Percentiles rank a stretch among this genome's conserved stretches.
phyloP scores from a whole-genome alignment of 2,797 vertebrate species.

The Uromys caudimaculatus region DNA sequence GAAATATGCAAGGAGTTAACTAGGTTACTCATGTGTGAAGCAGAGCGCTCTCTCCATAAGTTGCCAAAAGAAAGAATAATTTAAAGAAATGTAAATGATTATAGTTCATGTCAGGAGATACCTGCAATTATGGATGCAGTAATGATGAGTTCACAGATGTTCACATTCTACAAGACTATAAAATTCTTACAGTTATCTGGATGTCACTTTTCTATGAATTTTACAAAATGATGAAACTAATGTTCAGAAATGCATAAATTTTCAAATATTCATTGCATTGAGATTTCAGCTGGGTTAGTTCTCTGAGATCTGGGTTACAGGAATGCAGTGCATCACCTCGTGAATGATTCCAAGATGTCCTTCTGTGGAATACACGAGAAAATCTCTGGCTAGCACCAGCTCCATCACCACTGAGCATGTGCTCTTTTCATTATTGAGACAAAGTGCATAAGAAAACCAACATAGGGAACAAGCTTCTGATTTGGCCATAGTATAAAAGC shows the following conservation, averaged over 20 bases:
- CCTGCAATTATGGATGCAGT: background rate
- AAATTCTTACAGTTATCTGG: background rate
- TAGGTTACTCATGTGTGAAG: background rate
- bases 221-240: background rate
- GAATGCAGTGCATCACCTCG: background rate
- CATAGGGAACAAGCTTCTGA: too few relatives aligned
- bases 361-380: background rate
- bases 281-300: background rate
- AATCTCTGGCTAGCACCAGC: accelerated
- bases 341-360: background rate
- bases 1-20: background rate
- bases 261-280: background rate
- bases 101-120: background rate
- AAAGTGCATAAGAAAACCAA: background rate
- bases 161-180: background rate
- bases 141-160: background rate
- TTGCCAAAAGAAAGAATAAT: background rate
- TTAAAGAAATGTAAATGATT: background rate
- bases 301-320: background rate
- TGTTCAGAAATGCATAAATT: background rate
- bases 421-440: background rate
- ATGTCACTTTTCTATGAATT: background rate
- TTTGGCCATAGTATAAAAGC: background rate
- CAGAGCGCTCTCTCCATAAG: too few relatives aligned
- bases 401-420: accelerated